Base-by-base conservation (phyloP, 2,113 vertebrate genomes). In the Oryzias curvinotus region DNA sequence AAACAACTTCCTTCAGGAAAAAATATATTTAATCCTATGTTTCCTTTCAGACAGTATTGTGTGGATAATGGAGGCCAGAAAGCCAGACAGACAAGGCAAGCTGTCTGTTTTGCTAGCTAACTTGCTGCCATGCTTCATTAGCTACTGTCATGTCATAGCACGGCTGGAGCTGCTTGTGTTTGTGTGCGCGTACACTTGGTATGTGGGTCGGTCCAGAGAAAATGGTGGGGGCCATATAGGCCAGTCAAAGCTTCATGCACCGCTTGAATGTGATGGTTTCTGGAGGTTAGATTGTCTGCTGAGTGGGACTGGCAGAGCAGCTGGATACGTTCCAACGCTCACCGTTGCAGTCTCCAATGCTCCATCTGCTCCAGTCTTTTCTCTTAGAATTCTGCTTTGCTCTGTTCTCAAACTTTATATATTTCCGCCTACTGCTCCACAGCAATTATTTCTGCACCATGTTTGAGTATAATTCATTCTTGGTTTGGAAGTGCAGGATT, bases 111-210 rank as follows among this genome's bases (percentile, higher is more conserved):
- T 62, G 60, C 54, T 25, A 72, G 71, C 83, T 73, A 65, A 57
- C 68, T 64, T 52, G 18, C 25, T 62, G 65, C 64, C 75, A 80
- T 12, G 79, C 81, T 82, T 83, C 75, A 88, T 85, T 83, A 85
- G 71, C 68, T 66, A n/a, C 68, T 84, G 73, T 84, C 75, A 71
- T 82, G 74, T 85, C 6, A 66, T 44, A 42, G 74, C 70, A 62
- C 59, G 57, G 64, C 66, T 19, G 48, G 14, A 49, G 51, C 64
- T 56, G 55, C 64, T 52, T 23, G 8, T 65, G 68, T 30, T 6
- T 60, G 63, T 47, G 36, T 36, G 10, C 8, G 66, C 50, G 55
- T 50, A 44, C 42, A 12, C 23, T 5, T 45, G 53, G 3, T 17
- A 80, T 66, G 71, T 72, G 69, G 79, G 83, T 74, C 58, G 3